Evolutionary conservation across 2,888 invertebrate species (phyloP).

Genomic region (Clanis bilineata): DNA sequence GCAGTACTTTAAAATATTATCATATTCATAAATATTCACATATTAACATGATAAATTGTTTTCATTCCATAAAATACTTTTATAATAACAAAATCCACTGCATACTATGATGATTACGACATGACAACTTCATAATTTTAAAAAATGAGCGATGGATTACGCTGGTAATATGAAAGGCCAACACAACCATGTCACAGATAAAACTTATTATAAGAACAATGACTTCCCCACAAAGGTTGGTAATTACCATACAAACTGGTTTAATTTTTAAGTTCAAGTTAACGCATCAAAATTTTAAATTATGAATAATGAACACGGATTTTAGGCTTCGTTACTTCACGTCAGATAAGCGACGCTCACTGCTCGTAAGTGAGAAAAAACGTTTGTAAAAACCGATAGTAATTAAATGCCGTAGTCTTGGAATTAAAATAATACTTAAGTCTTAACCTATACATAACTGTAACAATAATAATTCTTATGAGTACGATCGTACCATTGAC

Average conservation of each 20-base stretch:
- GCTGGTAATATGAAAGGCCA: constrained; percentile 8
- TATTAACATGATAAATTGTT: constrained; percentile 1
- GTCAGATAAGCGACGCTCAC: constrained; percentile 52
- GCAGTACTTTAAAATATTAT: not conserved
- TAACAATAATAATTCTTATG: constrained; percentile 32
- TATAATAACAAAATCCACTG: not conserved
- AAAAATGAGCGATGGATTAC: constrained; percentile 8
- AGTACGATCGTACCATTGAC: constrained; percentile 25
- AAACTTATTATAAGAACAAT: constrained; percentile 47
- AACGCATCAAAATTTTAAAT: constrained; percentile 62
- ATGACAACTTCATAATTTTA: constrained; percentile 3
- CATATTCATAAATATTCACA: constrained; percentile 9
- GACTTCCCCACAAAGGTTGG: constrained; percentile 52
- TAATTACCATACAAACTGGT: constrained; percentile 69
- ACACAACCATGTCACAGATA: constrained; percentile 17
- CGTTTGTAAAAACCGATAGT: constrained; percentile 40
- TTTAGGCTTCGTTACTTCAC: constrained; percentile 73
- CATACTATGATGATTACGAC: not conserved
- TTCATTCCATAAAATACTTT: not conserved
- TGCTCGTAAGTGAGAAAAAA: constrained; percentile 42
- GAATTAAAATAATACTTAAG: constrained; percentile 40
- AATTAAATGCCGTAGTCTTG: constrained; percentile 37
- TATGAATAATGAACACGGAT: constrained; percentile 73
- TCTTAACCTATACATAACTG: constrained; percentile 33
- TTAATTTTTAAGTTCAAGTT: constrained; percentile 56